Evolutionary conservation across 2,888 invertebrate species (phyloP).

Genomic region (Seira musarum): DNA sequence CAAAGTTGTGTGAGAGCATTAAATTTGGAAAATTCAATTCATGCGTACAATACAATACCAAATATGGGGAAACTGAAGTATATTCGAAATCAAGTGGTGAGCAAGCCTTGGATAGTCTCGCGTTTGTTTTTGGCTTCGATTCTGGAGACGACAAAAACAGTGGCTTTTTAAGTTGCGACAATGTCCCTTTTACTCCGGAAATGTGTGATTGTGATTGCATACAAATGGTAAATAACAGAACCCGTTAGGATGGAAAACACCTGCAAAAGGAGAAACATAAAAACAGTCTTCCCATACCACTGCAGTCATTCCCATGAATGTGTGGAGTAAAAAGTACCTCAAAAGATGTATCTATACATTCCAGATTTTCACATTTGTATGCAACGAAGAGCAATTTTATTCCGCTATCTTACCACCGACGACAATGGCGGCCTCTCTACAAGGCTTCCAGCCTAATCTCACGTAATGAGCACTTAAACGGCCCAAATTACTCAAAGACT

Average conservation of each 20-base stretch:
- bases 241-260: background rate
- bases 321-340: constrained; percentile 16
- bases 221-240: constrained; percentile 17
- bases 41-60: too few species aligned
- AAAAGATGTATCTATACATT: constrained; percentile 5
- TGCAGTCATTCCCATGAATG: constrained; percentile 44
- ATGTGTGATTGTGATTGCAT: constrained; percentile 1
- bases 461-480: constrained; percentile 53
- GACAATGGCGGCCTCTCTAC: background rate
- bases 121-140: too few species aligned
- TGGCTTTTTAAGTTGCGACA: too few species aligned
- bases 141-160: too few species aligned
- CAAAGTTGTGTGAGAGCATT: too few species aligned
- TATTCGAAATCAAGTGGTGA: too few species aligned
- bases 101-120: too few species aligned
- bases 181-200: background rate
- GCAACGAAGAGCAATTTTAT: constrained; percentile 14
- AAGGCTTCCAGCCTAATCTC: constrained; percentile 38
- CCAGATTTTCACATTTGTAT: constrained; percentile 34
- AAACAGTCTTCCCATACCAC: background rate
- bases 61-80: too few species aligned
- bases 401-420: background rate
- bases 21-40: too few species aligned
- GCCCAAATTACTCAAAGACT: constrained; percentile 24
- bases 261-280: background rate